Percentiles rank a stretch among this genome's conserved stretches.
phyloP scores from a whole-genome alignment of 2,888 invertebrate species.

The Xestia c-nigrum region DNA sequence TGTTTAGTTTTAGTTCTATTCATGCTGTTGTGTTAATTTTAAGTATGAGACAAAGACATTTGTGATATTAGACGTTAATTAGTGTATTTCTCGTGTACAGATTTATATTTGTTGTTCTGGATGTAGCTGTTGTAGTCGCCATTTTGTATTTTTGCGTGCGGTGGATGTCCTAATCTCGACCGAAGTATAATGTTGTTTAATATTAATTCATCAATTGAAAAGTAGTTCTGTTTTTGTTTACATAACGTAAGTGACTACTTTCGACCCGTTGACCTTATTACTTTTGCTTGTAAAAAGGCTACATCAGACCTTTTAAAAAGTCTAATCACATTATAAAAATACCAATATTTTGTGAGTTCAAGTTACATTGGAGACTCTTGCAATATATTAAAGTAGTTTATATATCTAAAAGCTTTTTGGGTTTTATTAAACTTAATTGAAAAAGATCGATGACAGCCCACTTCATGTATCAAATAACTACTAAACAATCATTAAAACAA shows the following conservation, averaged over 20 bases:
- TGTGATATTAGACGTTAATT: conserved; percentile 87
- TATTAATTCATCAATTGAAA: conserved; percentile 34
- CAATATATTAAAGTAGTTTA: conserved; percentile 4
- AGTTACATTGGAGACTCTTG: background rate
- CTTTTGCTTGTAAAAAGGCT: conserved; percentile 29
- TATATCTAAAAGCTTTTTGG: conserved; percentile 14
- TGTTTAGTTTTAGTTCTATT: conserved; percentile 74
- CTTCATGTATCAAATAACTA: no score
- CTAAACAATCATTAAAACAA: no score
- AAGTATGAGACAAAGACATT: conserved; percentile 77
- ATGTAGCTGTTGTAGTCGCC: conserved; percentile 64
- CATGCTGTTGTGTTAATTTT: conserved; percentile 74
- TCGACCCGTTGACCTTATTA: conserved; percentile 49
- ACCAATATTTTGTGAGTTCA: background rate
- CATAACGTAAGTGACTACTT: conserved; percentile 25
- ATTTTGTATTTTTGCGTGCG: conserved; percentile 50
- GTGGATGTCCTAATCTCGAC: conserved; percentile 38
- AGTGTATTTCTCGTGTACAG: conserved; percentile 76
- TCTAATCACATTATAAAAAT: background rate
- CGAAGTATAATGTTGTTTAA: conserved; percentile 25
- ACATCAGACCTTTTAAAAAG: conserved; percentile 15
- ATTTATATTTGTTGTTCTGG: conserved; percentile 71
- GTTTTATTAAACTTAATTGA: background rate
- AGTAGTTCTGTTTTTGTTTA: conserved; percentile 14
- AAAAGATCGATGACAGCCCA: background rate